Percentiles rank a stretch among this genome's conserved stretches.
Evolutionary conservation across 2,888 invertebrate species (phyloP).

Genomic region (Lampropteryx suffumata): DNA sequence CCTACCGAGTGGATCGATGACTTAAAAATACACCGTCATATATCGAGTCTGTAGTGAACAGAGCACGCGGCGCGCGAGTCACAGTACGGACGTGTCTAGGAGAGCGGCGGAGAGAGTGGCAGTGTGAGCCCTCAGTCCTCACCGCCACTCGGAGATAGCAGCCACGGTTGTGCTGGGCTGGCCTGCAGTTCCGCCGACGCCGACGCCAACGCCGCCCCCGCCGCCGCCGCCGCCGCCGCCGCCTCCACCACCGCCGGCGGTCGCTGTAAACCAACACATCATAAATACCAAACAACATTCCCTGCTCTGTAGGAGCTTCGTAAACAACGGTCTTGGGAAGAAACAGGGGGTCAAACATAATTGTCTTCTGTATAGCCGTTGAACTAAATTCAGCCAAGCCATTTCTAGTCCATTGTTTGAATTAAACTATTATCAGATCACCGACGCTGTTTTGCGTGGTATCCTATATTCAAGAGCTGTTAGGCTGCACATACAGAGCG

Average conservation of each 20-base stretch:
- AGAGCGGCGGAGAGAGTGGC: conserved; percentile 43
- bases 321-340: too few relatives aligned
- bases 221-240: conserved; percentile 50
- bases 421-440: too few relatives aligned
- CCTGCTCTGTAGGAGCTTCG: too few relatives aligned
- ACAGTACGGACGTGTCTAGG: conserved; percentile 18
- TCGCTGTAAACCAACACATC: conserved; percentile 40
- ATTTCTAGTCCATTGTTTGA: too few relatives aligned
- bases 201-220: conserved; percentile 37
- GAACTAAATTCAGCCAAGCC: too few relatives aligned
- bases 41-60: conserved; percentile 42
- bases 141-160: conserved; percentile 83
- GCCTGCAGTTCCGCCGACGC: conserved; percentile 50
- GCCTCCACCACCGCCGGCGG: conserved; percentile 44
- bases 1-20: conserved; percentile 41
- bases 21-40: conserved; percentile 43
- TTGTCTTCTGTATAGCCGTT: too few relatives aligned
- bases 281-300: too few relatives aligned
- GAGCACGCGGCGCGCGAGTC: conserved; percentile 17
- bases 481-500: too few relatives aligned
- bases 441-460: too few relatives aligned
- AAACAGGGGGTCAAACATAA: too few relatives aligned
- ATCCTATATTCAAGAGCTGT: too few relatives aligned
- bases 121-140: conserved; percentile 52
- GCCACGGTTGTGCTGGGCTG: conserved; percentile 84